Evolutionary conservation across 1,140 invertebrate genomes (phyloP).

Genomic region (Brachionus manjavacas): DNA sequence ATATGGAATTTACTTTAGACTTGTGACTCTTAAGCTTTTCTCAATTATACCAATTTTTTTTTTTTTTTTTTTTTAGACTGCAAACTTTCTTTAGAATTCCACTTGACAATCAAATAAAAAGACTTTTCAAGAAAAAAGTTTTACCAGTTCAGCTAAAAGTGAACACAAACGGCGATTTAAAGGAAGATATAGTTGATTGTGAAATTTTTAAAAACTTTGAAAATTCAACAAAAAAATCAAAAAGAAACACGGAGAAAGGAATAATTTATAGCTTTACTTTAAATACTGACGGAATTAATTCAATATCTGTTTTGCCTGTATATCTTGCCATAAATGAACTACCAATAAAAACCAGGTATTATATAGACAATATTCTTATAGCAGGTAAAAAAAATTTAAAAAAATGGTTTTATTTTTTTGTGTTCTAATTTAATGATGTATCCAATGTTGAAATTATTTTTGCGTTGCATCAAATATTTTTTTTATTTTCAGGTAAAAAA

Average conservation of each 20-base stretch:
- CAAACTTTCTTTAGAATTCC: background rate
- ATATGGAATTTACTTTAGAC: background rate
- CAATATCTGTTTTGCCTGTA: background rate
- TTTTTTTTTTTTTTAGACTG: background rate
- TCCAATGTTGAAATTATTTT: too few species aligned
- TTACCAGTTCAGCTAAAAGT: background rate
- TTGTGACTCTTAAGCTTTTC: background rate
- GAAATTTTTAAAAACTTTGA: background rate
- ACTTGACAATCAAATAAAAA: background rate
- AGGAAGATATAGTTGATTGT: background rate
- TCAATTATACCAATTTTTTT: background rate
- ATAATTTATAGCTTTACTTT: background rate
- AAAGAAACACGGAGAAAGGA: background rate
- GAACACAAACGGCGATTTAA: background rate
- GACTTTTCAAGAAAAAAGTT: background rate
- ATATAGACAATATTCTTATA: background rate
- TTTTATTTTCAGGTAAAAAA: too few species aligned
- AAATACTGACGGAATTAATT: background rate
- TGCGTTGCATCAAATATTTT: too few species aligned
- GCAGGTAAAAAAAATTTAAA: background rate
- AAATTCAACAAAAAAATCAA: background rate
- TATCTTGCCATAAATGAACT: background rate
- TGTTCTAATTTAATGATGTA: too few species aligned
- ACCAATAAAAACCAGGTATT: background rate
- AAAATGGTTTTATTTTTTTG: too few species aligned